Evolutionary conservation across 64 coral and sea anemone species (phyloP), one percentile per base, ranked within the genome.

Genomic region (Stylophora pistillata): DNA sequence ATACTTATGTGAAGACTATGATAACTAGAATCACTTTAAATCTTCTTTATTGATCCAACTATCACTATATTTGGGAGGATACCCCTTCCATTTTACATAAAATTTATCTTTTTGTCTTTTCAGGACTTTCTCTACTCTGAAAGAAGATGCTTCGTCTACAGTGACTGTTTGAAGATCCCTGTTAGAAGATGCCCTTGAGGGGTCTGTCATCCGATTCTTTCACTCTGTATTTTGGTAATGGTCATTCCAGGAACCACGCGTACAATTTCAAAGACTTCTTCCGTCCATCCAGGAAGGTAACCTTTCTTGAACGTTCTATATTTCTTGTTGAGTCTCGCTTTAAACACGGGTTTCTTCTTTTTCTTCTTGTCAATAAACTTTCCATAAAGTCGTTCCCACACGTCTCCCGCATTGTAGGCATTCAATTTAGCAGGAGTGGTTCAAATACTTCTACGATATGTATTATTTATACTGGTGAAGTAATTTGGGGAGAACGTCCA

Each of bases 241-340:
- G 68, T 28, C 12, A 20, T 30, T 0, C 26, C 79, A 2, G 55
- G 27, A 0, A 47, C 25, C 32, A 92, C 82, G 0, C n/a, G 56
- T 3, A 57, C 26, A 0, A 86, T 18, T 57, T 56, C 59, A 78
- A 92, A 92, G 60, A 92, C 90, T 72, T 93, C 86, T 84, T 93
- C 91, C 29, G 91, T 93, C 91, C 91, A 93, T 2, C 78, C 78
- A 55, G 91, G 86, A 54, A 93, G 77, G 31, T 93, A 93, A 13
- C 91, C 86, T 89, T 93, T 93, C 6, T 30, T 56, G 26, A 73
- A 89, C 88, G 4, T 77, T 31, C 0, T 86, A 33, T 18, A 34
- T 30, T 30, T 83, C 82, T 75, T 55, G 71, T 93, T 30, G 89
- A 58, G 27, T 86, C 90, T 82, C 16, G 6, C 83, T 29, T 78